Percentiles rank a stretch among this genome's conserved stretches.
Evolutionary conservation across 2,113 vertebrate species (phyloP).

Genomic region (Melanerpes formicivorus): DNA sequence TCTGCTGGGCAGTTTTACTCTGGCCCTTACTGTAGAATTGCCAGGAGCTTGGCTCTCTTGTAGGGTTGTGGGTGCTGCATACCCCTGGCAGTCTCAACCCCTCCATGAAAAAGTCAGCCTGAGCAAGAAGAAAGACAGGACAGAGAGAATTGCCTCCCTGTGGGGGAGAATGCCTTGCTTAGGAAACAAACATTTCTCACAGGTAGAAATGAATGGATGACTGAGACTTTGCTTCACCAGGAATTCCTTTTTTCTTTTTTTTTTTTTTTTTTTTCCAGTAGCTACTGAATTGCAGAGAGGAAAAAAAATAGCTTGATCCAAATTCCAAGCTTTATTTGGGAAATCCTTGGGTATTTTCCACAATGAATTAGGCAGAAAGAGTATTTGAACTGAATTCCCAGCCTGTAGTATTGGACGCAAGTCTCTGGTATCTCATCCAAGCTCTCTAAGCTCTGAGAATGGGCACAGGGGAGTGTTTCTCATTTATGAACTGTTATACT

Average conservation of each 20-base stretch:
- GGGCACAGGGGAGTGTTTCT: not conserved
- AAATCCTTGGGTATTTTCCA: not conserved
- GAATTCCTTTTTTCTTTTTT: not conserved
- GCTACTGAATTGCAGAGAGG: not conserved
- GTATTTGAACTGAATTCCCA: not conserved
- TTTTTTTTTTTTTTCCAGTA: not conserved
- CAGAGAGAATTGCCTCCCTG: not conserved
- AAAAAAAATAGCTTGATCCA: not conserved
- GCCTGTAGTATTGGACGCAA: not conserved
- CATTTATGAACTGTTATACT: not conserved
- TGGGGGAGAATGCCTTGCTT: not conserved
- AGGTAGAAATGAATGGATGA: not conserved
- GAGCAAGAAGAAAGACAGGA: not conserved
- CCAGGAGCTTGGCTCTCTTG: not conserved
- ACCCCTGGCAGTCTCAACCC: not conserved
- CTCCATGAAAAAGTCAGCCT: not conserved
- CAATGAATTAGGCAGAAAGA: not conserved
- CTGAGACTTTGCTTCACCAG: not conserved
- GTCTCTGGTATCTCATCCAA: not conserved
- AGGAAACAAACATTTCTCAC: not conserved
- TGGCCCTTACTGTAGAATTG: not conserved
- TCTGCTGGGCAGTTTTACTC: not conserved
- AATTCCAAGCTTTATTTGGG: not conserved
- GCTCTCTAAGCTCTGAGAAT: not conserved
- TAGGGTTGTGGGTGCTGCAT: not conserved